Conservation (phyloP, 2,797 vertebrate species). For the Pangasius mekongensis region DNA sequence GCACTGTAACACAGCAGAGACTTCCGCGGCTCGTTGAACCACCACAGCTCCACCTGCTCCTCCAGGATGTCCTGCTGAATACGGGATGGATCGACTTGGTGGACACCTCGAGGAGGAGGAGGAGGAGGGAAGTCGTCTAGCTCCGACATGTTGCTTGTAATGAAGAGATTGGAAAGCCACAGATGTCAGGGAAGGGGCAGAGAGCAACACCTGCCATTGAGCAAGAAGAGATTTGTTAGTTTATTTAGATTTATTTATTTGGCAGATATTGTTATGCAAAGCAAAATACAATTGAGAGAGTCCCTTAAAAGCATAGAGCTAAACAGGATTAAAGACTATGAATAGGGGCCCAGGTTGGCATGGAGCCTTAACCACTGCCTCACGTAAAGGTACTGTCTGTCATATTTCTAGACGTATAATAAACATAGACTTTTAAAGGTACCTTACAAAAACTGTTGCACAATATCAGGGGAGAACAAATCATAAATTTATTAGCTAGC, state of each 20-base stretch:
- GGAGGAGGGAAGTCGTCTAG: constrained; percentile 75
- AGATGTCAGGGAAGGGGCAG: neutral
- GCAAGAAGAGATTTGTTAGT: neutral
- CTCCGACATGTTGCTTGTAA: constrained; percentile 78
- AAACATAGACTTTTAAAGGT: neutral
- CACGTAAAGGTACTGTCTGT: neutral
- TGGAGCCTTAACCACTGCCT: neutral
- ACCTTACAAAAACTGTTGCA: neutral
- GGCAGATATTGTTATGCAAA: neutral
- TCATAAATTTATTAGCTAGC: neutral
- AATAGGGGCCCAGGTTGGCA: neutral
- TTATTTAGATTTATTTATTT: neutral
- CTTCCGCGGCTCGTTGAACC: constrained; percentile 91
- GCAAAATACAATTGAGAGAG: neutral
- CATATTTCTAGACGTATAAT: neutral
- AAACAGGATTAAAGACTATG: neutral
- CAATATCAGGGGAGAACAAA: neutral
- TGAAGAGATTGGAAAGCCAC: neutral
- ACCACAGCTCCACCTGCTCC: constrained; percentile 97
- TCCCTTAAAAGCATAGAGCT: neutral
- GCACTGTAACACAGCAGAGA: constrained; percentile 89
- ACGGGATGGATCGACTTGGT: constrained; percentile 71
- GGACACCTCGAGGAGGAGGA: constrained; percentile 53
- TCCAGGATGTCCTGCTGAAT: constrained; percentile 89
- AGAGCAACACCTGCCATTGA: constrained; percentile 12